These are phyloP conservation scores for Lophotriccus pileatus DNA, from an alignment of 2,797 vertebrate species.

Conservation along the genomic window DNA sequence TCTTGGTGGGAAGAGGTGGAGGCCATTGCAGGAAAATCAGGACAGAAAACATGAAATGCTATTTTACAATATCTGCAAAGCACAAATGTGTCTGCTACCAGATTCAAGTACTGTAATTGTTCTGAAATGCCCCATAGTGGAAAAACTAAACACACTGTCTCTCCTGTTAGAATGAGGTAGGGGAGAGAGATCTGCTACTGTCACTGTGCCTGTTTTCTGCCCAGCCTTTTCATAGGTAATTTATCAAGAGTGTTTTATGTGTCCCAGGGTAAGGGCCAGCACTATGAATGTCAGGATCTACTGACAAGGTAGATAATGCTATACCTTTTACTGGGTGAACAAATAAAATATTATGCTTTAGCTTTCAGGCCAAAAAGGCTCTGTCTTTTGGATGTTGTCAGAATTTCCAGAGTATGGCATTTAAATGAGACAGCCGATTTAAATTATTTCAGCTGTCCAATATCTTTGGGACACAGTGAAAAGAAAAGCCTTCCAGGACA, in stretches of 20 bases:
- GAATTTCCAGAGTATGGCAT: background rate
- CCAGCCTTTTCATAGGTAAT: background rate
- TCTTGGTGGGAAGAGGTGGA: background rate
- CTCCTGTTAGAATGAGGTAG: background rate
- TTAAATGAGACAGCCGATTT: conserved; percentile 24
- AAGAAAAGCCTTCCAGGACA: background rate
- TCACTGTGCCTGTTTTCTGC: background rate
- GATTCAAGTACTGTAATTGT: background rate
- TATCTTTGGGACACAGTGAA: background rate
- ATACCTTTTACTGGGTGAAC: conserved; percentile 5
- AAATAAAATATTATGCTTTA: conserved; percentile 12
- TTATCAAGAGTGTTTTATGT: background rate
- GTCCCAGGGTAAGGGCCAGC: conserved; percentile 5
- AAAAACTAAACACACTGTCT: background rate
- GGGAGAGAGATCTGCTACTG: background rate
- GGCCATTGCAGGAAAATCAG: rapidly evolving
- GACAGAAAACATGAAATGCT: background rate
- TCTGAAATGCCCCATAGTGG: background rate
- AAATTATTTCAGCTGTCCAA: background rate
- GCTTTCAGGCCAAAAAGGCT: conserved; percentile 20
- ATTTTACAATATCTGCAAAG: background rate
- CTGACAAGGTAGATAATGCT: conserved; percentile 15
- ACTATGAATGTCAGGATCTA: conserved; percentile 8
- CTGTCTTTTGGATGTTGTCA: background rate
- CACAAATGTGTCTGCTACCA: background rate